These are phyloP conservation scores for Neuroscelio doddi DNA, from an alignment of 2,888 invertebrate species.

Conservation along the genomic window DNA sequence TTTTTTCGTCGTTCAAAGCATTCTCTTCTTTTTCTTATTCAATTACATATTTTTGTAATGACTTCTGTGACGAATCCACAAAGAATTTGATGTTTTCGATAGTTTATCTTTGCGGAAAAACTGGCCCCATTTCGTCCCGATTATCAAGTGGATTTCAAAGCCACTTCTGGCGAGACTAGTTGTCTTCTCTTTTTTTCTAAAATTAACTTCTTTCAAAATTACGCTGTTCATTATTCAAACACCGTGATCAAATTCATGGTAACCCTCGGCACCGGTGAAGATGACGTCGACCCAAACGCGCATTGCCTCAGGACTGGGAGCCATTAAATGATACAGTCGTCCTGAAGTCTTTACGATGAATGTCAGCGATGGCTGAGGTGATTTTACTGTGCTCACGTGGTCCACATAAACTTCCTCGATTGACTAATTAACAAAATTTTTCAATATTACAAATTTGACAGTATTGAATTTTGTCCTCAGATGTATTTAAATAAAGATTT, in stretches of 20 bases:
- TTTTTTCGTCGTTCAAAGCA: too few relatives aligned
- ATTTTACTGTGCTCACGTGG: slow-evolving; percentile 92
- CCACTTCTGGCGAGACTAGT: neutral
- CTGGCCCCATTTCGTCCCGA: neutral
- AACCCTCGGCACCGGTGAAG: slow-evolving; percentile 94
- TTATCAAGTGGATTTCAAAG: neutral
- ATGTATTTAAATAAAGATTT: too few relatives aligned
- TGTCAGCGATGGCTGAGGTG: slow-evolving; percentile 91
- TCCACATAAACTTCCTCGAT: slow-evolving; percentile 98
- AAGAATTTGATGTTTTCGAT: neutral
- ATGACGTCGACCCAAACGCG: slow-evolving; percentile 97
- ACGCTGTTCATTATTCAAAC: slow-evolving; percentile 52
- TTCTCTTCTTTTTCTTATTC: too few relatives aligned
- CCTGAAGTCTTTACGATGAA: slow-evolving; percentile 96
- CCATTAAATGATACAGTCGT: slow-evolving; percentile 91
- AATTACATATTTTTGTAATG: too few relatives aligned
- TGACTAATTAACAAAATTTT: slow-evolving; percentile 76
- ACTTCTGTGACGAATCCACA: too few relatives aligned
- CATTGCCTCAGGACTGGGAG: slow-evolving; percentile 94
- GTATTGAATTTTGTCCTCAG: too few relatives aligned
- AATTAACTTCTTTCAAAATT: too few relatives aligned
- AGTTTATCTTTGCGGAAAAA: neutral
- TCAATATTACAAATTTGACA: slow-evolving; percentile 1
- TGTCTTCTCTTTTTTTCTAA: too few relatives aligned
- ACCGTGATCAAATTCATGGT: slow-evolving; percentile 78